Evolutionary conservation across 2,797 vertebrate genomes (phyloP), one percentile per base, ranked within the genome.

Genomic region (Gila robusta): DNA sequence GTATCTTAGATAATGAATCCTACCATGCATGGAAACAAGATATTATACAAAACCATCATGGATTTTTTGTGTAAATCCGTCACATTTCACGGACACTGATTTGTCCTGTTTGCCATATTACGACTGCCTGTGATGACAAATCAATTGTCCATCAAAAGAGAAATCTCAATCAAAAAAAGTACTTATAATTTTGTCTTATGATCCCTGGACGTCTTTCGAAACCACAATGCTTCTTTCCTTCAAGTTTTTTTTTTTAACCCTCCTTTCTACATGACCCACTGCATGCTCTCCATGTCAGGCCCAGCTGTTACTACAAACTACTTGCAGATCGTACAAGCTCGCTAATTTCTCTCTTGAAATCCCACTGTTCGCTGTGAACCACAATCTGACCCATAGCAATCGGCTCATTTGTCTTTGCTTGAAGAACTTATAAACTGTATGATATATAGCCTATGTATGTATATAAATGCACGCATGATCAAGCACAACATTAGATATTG

Each of bases 281-380:
- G 92, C 93, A 94, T 93, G 95, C 95, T 95, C 96, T 96, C 94
- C 94, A 95, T 96, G 95, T 96, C 95, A 96, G 93, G 92, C 94
- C 95, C 96, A 96, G 96, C 95, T 96, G 96, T 96, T 96, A 94
- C 94, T 95, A 95, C 95, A 95, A 95, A 96, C 95, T 94, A 95
- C 94, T 95, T 95, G 94, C 94, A 95, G 94, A 92, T 92, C 95
- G 93, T 94, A 95, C 93, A 95, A 94, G 93, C 94, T 90, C 93
- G 93, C 94, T 94, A 94, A 94, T 94, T 66, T 86, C 59, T 17
- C 56, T 81, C 59, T 81, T 54, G 52, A 80, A 85, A 79, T 85
- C 83, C 83, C 76, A 85, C 83, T 85, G 83, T 85, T 85, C 52
- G 37, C 54, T 19, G 19, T 80, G 66, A 85, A 79, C 76, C 77